Evolutionary conservation across 2,797 vertebrate species (phyloP).

Genomic region (Platalea minor): DNA sequence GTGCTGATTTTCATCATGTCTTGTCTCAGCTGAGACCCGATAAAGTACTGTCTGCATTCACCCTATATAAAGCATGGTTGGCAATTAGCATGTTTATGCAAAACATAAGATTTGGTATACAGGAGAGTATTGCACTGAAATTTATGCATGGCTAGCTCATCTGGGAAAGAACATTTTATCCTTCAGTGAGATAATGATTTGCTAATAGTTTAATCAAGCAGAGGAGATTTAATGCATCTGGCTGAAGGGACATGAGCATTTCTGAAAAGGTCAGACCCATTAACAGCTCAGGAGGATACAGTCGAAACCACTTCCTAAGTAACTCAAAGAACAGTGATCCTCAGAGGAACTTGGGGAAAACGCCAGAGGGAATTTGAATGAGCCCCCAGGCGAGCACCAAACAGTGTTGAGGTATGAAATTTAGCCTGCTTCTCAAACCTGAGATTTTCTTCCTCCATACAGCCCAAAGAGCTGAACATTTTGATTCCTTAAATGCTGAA

Average conservation of each 20-base stretch:
- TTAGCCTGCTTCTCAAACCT: background rate
- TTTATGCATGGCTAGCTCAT: background rate
- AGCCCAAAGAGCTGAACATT: background rate
- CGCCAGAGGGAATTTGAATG: background rate
- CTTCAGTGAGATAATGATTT: conserved; percentile 35
- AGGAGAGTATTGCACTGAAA: background rate
- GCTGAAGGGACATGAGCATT: background rate
- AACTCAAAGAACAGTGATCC: background rate
- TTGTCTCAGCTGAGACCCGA: background rate
- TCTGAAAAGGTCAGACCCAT: conserved; percentile 6
- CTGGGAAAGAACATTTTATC: conserved; percentile 16
- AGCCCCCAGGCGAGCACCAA: background rate
- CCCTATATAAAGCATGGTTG: background rate
- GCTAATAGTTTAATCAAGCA: conserved; percentile 50
- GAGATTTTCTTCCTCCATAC: background rate
- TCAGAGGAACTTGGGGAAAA: background rate
- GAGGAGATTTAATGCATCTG: conserved; percentile 28
- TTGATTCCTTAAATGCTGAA: background rate
- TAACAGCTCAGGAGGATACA: conserved; percentile 30
- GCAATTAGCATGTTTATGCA: background rate
- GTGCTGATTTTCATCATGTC: background rate
- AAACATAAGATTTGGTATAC: background rate
- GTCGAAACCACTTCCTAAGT: background rate
- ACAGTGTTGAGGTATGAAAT: background rate
- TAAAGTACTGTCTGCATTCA: background rate